phyloP scores from a whole-genome alignment of 2,113 vertebrate species.

The Pristiophorus japonicus region DNA sequence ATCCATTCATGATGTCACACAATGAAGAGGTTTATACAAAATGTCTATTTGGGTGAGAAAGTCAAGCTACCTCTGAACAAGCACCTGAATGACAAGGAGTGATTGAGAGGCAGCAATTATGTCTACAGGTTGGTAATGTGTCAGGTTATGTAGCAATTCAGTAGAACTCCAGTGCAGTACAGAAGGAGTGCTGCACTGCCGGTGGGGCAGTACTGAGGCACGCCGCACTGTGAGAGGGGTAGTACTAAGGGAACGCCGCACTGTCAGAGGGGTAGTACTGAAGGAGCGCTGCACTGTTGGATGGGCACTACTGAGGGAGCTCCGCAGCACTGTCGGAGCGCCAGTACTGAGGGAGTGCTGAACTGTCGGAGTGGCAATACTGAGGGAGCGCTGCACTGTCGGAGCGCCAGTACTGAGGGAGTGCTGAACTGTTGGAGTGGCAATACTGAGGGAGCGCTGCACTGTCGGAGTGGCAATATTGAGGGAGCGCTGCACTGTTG shows the following conservation, averaged over 20 bases:
- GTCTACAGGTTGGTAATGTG: not conserved
- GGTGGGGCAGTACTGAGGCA: not conserved
- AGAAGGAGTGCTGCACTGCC: not conserved
- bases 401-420: not conserved
- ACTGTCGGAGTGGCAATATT: not conserved
- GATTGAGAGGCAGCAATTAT: not conserved
- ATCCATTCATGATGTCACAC: slow-evolving; percentile 8
- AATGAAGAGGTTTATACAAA: not conserved
- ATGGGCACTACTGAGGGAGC: not conserved
- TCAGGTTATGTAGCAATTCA: not conserved
- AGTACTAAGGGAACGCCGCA: not conserved
- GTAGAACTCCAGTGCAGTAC: not conserved
- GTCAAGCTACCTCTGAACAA: not conserved
- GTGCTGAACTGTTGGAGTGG: not conserved
- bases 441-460: not conserved
- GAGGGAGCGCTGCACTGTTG: not conserved
- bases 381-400: not conserved
- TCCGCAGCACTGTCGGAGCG: not conserved
- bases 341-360: not conserved
- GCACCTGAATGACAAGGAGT: not conserved
- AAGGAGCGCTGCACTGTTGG: not conserved
- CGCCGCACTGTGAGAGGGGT: no score
- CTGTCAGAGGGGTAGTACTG: not conserved
- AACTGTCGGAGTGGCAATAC: not conserved
- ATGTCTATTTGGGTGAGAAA: not conserved